Conservation (phyloP, 2,113 vertebrate genomes). For the Mystacornis crossleyi region DNA sequence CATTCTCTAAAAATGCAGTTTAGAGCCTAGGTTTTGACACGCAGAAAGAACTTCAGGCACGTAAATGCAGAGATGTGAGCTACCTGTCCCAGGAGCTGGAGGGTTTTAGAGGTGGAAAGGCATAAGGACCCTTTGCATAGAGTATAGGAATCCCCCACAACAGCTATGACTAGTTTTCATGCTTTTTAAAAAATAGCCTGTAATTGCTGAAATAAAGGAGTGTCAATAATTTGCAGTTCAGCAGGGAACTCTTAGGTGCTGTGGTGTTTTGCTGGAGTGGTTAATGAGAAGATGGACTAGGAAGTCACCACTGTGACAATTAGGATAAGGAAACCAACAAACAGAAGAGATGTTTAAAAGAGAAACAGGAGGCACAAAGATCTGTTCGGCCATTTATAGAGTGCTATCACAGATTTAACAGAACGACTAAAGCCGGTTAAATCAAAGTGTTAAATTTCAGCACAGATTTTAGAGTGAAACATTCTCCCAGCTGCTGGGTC, state of each 20-base stretch:
- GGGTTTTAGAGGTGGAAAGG: not conserved
- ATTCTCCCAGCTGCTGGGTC: rapidly evolving
- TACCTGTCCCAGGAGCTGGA: not conserved
- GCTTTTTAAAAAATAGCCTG: not conserved
- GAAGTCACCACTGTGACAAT: not conserved
- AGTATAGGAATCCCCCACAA: not conserved
- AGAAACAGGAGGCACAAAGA: not conserved
- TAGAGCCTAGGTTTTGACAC: not conserved
- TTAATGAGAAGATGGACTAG: not conserved
- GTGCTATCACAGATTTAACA: not conserved
- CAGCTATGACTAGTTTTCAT: not conserved
- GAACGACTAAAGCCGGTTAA: not conserved
- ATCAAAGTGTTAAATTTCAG: not conserved
- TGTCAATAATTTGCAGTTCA: constrained; percentile 7
- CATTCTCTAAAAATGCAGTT: not conserved
- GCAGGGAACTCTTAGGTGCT: not conserved
- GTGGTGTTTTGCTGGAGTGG: not conserved
- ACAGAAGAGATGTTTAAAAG: not conserved
- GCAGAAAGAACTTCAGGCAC: not conserved
- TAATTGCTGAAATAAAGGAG: not conserved
- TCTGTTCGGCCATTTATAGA: not conserved
- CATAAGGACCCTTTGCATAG: not conserved
- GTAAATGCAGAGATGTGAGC: not conserved
- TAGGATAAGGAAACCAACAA: not conserved
- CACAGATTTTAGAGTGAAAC: not conserved